These are phyloP conservation scores for Thumatha senex DNA, from an alignment of 2,888 invertebrate genomes.

Conservation along the genomic window DNA sequence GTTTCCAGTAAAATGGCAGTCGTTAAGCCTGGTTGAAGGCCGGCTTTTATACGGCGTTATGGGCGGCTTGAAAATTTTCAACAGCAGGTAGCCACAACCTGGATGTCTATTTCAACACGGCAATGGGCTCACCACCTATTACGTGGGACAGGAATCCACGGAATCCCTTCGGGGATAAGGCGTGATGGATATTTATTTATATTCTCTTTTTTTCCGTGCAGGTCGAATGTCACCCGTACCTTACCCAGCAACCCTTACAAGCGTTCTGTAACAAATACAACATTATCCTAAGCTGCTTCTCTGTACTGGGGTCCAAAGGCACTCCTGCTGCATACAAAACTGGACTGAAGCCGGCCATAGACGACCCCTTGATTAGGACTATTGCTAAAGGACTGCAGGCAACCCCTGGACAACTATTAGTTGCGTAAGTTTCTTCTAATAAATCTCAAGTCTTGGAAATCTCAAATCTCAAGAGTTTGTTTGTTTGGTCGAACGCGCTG, in stretches of 20 bases:
- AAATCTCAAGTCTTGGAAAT: background rate
- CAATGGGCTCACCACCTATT: no score
- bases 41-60: no score
- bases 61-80: no score
- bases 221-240: slow-evolving; percentile 92
- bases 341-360: slow-evolving; percentile 85
- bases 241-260: slow-evolving; percentile 86
- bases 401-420: slow-evolving; percentile 59
- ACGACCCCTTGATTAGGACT: slow-evolving; percentile 86
- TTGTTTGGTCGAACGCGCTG: no score
- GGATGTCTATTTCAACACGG: no score
- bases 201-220: slow-evolving; percentile 43
- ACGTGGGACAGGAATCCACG: no score
- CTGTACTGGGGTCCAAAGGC: slow-evolving; percentile 88
- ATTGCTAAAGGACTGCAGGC: slow-evolving; percentile 62
- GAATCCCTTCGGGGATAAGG: no score
- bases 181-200: background rate
- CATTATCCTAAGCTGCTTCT: slow-evolving; percentile 89
- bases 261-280: slow-evolving; percentile 86
- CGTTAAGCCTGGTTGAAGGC: no score
- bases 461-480: no score
- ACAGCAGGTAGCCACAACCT: no score
- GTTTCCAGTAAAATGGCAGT: no score
- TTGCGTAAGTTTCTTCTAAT: slow-evolving; percentile 54
- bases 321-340: slow-evolving; percentile 87